Evolutionary conservation across 2,888 invertebrate genomes (phyloP).

Genomic region (Athalia rosae): DNA sequence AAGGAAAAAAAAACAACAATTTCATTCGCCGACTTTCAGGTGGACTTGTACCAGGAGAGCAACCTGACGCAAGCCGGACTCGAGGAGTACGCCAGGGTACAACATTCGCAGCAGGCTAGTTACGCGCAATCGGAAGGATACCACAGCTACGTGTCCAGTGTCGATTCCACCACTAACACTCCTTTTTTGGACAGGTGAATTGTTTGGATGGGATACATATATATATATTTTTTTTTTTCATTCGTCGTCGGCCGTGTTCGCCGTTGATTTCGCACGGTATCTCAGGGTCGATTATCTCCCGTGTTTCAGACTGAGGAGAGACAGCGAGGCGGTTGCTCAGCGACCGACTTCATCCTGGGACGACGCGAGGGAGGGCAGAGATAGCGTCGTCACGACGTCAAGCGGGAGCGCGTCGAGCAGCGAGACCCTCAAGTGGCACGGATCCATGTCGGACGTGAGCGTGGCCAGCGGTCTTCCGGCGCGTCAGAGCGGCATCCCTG

Average conservation of each 20-base stretch:
- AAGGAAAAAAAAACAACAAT: slow-evolving; percentile 3
- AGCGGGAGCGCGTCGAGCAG: slow-evolving; percentile 81
- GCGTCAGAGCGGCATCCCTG: slow-evolving; percentile 50
- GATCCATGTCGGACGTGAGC: slow-evolving; percentile 77
- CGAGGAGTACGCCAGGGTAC: slow-evolving; percentile 75
- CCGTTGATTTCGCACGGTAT: neutral
- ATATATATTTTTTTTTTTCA: neutral
- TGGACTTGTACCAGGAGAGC: slow-evolving; percentile 69
- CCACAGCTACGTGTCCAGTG: slow-evolving; percentile 87
- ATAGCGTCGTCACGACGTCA: slow-evolving; percentile 78
- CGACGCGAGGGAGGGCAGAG: slow-evolving; percentile 75
- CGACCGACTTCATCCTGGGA: slow-evolving; percentile 73
- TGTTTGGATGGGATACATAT: slow-evolving; percentile 43
- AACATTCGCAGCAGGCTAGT: slow-evolving; percentile 83
- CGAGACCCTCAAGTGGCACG: slow-evolving; percentile 87
- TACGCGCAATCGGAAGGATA: slow-evolving; percentile 89
- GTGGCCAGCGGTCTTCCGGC: slow-evolving; percentile 71
- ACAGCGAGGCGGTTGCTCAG: slow-evolving; percentile 77
- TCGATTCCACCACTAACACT: slow-evolving; percentile 80
- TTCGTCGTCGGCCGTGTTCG: neutral
- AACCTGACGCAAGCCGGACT: slow-evolving; percentile 73
- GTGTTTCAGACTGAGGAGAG: slow-evolving; percentile 75
- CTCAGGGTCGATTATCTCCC: slow-evolving; percentile 42
- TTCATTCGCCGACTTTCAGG: slow-evolving; percentile 55
- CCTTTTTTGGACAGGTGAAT: slow-evolving; percentile 83